These are phyloP conservation scores for Conchocele bisecta DNA, from an alignment of 2,888 invertebrate genomes.

Conservation along the genomic window DNA sequence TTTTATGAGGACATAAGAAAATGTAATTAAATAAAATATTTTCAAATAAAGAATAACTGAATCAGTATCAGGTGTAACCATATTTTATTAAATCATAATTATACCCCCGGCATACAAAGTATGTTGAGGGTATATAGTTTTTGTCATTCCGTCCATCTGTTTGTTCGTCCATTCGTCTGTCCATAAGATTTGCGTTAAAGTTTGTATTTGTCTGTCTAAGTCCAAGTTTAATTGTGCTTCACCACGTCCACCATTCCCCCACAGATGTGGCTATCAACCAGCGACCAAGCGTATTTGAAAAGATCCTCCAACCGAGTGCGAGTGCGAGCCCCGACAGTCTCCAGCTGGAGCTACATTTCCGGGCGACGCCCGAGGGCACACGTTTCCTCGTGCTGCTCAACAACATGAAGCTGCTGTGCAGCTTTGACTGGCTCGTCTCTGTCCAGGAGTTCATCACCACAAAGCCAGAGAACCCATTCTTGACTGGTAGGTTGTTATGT, in stretches of 20 bases:
- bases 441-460: slow-evolving; percentile 89
- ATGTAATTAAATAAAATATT: neutral
- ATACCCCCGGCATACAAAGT: no score
- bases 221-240: neutral
- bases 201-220: no score
- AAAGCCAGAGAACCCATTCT: slow-evolving; percentile 82
- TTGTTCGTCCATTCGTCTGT: no score
- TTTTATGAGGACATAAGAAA: no score
- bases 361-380: slow-evolving; percentile 86
- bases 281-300: slow-evolving; percentile 92
- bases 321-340: slow-evolving; percentile 68
- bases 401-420: slow-evolving; percentile 96
- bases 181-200: no score
- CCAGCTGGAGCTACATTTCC: slow-evolving; percentile 84
- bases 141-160: no score
- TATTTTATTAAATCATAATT: neutral
- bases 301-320: slow-evolving; percentile 88
- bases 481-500: slow-evolving; percentile 66
- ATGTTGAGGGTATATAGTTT: no score
- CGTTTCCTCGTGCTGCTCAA: slow-evolving; percentile 95
- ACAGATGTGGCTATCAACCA: slow-evolving; percentile 87
- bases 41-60: neutral
- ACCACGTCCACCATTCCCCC: no score
- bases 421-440: slow-evolving; percentile 96
- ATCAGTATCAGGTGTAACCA: neutral